Percentiles rank a stretch among this genome's conserved stretches.
phyloP scores from a whole-genome alignment of 2,888 invertebrate genomes.

The Keiferia lycopersicella region DNA sequence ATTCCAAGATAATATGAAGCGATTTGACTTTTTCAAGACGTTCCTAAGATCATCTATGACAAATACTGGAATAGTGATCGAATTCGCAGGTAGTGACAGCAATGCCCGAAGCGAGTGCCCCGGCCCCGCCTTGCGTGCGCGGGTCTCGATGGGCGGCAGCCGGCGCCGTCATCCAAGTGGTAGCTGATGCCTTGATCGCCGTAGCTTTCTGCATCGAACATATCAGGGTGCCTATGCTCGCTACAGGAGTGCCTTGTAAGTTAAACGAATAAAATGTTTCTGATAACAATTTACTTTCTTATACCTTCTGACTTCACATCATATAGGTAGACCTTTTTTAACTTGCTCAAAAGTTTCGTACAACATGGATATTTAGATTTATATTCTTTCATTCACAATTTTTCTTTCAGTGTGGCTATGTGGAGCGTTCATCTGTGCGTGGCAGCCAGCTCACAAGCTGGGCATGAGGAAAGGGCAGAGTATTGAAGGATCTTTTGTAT shows the following conservation, averaged over 20 bases:
- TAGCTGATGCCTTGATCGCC: conserved; percentile 62
- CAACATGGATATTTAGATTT: neutral
- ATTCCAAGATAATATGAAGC: no score
- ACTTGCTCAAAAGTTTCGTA: neutral
- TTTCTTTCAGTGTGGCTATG: conserved; percentile 67
- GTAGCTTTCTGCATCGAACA: conserved; percentile 64
- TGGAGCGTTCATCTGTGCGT: conserved; percentile 74
- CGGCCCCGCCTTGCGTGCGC: conserved; percentile 61
- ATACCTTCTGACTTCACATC: neutral
- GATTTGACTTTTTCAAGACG: no score
- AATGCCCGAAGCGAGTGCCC: conserved; percentile 66
- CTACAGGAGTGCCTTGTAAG: conserved; percentile 68
- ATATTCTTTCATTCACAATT: neutral
- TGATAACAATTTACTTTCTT: neutral
- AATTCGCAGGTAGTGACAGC: conserved; percentile 69
- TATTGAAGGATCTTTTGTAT: conserved; percentile 64
- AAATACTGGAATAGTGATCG: neutral
- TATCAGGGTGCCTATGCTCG: conserved; percentile 61
- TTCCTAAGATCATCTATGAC: no score
- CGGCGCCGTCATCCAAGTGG: conserved; percentile 60
- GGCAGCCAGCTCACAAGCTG: conserved; percentile 78
- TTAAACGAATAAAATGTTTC: conserved; percentile 10
- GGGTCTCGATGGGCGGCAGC: conserved; percentile 67
- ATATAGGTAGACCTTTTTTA: neutral
- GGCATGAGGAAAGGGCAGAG: conserved; percentile 59